Conservation (phyloP, 2,888 invertebrate genomes). For the Acleris holmiana region DNA sequence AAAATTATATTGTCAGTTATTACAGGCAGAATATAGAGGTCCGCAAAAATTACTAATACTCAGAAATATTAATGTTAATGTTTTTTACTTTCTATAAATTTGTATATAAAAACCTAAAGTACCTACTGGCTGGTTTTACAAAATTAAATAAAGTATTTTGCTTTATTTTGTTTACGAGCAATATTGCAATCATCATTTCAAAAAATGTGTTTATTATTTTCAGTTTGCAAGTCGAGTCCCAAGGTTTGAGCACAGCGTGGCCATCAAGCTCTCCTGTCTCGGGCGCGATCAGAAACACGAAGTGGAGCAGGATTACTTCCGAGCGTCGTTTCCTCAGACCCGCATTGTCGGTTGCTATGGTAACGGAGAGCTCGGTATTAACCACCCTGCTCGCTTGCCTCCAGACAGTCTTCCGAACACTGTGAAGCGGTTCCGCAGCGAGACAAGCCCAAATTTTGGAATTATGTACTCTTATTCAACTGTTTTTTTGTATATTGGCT, state of each 20-base stretch:
- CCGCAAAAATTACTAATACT: no score
- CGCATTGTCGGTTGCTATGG: slow-evolving; percentile 73
- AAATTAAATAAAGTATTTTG: no score
- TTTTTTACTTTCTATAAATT: no score
- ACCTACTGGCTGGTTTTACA: no score
- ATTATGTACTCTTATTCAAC: slow-evolving; percentile 75
- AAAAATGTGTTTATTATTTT: slow-evolving; percentile 25
- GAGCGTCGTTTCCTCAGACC: slow-evolving; percentile 68
- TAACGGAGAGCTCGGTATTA: slow-evolving; percentile 74
- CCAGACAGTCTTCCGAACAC: slow-evolving; percentile 38
- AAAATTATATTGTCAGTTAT: no score
- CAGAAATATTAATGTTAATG: no score
- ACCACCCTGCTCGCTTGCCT: slow-evolving; percentile 55
- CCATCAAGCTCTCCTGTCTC: slow-evolving; percentile 72
- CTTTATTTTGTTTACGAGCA: no score
- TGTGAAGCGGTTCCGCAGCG: slow-evolving; percentile 51
- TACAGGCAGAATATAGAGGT: no score
- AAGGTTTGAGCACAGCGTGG: slow-evolving; percentile 69
- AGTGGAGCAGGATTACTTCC: slow-evolving; percentile 67
- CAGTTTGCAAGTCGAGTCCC: slow-evolving; percentile 74
- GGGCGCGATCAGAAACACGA: slow-evolving; percentile 71
- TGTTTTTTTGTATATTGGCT: slow-evolving; percentile 75
- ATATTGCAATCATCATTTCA: no score
- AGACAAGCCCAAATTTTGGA: slow-evolving; percentile 54
- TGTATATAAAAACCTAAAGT: no score